Percentiles rank a stretch among this genome's conserved stretches.
phyloP scores from a whole-genome alignment of 2,797 vertebrate species.

The Pipistrellus nathusii region DNA sequence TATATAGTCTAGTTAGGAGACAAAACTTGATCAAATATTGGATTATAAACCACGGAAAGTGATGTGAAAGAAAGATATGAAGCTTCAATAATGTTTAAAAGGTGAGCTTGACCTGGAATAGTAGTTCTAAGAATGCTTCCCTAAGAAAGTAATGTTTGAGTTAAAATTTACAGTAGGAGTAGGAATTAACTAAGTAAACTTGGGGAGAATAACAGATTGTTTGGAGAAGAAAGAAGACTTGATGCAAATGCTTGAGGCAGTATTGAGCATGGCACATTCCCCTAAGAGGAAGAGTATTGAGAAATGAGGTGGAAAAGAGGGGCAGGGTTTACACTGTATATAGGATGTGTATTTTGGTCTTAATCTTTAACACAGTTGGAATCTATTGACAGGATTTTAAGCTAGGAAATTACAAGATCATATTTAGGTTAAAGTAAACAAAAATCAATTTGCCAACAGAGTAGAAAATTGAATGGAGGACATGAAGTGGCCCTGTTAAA shows the following conservation, averaged over 20 bases:
- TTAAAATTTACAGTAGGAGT: not conserved
- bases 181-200: slow-evolving; percentile 5
- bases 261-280: not conserved
- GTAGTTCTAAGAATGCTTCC: not conserved
- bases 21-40: not conserved
- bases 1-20: not conserved
- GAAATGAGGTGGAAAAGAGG: not conserved
- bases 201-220: not conserved
- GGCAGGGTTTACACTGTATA: not conserved
- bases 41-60: not conserved
- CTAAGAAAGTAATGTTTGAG: not conserved
- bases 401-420: not conserved
- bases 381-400: not conserved
- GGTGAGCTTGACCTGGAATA: not conserved
- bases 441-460: not conserved
- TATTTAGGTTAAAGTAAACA: slow-evolving; percentile 50
- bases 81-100: not conserved
- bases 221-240: not conserved
- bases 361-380: not conserved
- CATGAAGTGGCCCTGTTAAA: not conserved
- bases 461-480: not conserved
- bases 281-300: not conserved
- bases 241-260: not conserved
- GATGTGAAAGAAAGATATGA: not conserved
- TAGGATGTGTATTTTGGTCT: not conserved